These are phyloP conservation scores for Drosophila borborema DNA, from an alignment of 2,888 invertebrate genomes.

Conservation along the genomic window DNA sequence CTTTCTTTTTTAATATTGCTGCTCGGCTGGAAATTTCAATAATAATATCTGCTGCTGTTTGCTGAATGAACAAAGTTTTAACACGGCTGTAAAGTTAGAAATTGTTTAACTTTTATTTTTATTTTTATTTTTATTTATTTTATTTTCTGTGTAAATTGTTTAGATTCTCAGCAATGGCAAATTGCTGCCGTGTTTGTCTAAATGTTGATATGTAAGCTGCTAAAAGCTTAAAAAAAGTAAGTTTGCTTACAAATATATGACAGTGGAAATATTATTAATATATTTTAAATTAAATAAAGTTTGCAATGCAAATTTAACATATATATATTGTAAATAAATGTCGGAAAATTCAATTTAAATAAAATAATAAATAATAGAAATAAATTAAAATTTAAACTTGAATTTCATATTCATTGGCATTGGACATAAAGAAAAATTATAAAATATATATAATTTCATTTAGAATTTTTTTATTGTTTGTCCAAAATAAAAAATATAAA, in stretches of 20 bases:
- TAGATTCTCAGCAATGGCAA: neutral
- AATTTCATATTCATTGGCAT: too few relatives aligned
- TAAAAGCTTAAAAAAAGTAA: neutral
- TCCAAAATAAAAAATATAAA: too few relatives aligned
- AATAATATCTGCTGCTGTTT: neutral
- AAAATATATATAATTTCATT: too few relatives aligned
- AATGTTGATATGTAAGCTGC: neutral
- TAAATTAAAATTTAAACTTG: too few relatives aligned
- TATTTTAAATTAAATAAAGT: neutral
- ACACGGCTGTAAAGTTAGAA: neutral
- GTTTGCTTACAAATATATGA: neutral
- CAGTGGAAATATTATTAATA: neutral
- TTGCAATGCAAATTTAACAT: neutral
- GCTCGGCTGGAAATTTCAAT: neutral
- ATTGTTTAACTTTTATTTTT: neutral
- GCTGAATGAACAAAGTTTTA: neutral
- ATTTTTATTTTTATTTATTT: neutral
- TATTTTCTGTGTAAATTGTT: neutral
- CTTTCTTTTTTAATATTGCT: slow-evolving; percentile 1
- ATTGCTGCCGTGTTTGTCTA: neutral
- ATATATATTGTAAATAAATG: too few relatives aligned
- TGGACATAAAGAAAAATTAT: too few relatives aligned
- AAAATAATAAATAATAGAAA: too few relatives aligned
- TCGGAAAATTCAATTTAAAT: too few relatives aligned
- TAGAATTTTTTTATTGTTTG: too few relatives aligned